Evolutionary conservation across 2,888 invertebrate species (phyloP), one percentile per base, ranked within the genome.

Genomic region (Mesodorylaimus sp.): DNA sequence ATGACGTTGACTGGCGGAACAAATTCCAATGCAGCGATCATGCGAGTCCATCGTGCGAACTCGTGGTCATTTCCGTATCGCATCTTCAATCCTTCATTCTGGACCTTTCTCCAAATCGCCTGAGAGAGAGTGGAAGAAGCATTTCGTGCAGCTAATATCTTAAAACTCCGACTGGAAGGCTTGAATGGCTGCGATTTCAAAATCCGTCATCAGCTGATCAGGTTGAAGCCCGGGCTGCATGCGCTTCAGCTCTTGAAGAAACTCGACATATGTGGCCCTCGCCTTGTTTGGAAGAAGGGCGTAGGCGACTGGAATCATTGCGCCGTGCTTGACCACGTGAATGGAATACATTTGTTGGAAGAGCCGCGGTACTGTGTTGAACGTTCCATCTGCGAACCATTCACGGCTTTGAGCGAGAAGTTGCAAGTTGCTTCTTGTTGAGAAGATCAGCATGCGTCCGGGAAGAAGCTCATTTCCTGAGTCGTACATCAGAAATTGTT

Each of bases 311-410:
- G 32, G 32, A 16, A n/a, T 39, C 10, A 39, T 7, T 7, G 21
- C 21, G 10, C 21, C 21, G 41, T 21, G 7, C 7, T n/a, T 7
- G 7, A n/a, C 41, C 10, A 21, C 21, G 21, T 39, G 41, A 7
- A 39, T 21, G 7, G 41, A 19, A 39, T 39, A 39, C 21, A 39
- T 19, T 21, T 39, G 41, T 21, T 21, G 16, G 21, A 39, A 39
- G 7, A 39, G 21, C 10, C 21, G 10, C 7, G 41, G 41, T 21
- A 21, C 41, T 7, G 41, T 39, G 21, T 21, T 39, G 41, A 39
- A 39, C 7, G 41, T 39, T n/a, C 41, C 41, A 39, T 39, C 41
- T 19, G 41, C 41, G 7, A 21, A 39, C 41, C 41, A 39, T 39
- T 39, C 16, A 21, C 21, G 7, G 21, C 41, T 39, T 7, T 21